A percentile compares a stretch with the other conserved stretches of the same genome.
phyloP scores from a whole-genome alignment of 2,797 vertebrate species.

The Esox masquinongy region DNA sequence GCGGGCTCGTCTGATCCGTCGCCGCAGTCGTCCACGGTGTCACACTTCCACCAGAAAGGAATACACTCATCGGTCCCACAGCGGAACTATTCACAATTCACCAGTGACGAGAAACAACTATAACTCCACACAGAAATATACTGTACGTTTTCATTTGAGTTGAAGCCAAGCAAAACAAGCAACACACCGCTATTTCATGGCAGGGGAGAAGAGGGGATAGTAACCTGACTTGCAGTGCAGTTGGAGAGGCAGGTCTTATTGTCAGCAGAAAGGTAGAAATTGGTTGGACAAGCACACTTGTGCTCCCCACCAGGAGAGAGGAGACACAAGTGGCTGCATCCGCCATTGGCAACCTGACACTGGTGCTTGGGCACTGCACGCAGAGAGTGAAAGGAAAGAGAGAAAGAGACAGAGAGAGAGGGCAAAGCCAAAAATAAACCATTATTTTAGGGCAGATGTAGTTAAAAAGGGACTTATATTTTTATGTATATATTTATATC shows the following conservation, averaged over 20 bases:
- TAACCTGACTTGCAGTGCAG: conserved; percentile 97
- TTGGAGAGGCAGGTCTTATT: conserved; percentile 96
- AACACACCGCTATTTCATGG: conserved; percentile 38
- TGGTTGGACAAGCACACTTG: conserved; percentile 94
- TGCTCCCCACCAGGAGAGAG: conserved; percentile 86
- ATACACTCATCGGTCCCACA: conserved; percentile 98
- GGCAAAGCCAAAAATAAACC: background rate
- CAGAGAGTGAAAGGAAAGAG: conserved; percentile 26
- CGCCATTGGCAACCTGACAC: conserved; percentile 92
- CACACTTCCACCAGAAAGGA: conserved; percentile 99
- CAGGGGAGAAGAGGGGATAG: conserved; percentile 34
- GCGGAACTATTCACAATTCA: conserved; percentile 82
- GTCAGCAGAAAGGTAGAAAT: conserved; percentile 95
- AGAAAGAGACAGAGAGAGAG: conserved; percentile 15
- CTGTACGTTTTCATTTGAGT: conserved; percentile 20
- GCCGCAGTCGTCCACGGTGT: conserved; percentile 97
- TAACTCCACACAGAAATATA: conserved; percentile 14
- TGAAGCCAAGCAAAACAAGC: conserved; percentile 42
- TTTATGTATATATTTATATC: too few relatives aligned
- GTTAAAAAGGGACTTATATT: too few relatives aligned
- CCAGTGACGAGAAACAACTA: conserved; percentile 2
- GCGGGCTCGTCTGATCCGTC: conserved; percentile 95
- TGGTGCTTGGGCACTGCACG: conserved; percentile 89
- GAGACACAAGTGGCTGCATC: conserved; percentile 97
- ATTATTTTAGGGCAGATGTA: background rate